Conservation (phyloP, 1,140 invertebrate species). For the Ostrea denselamellosa region DNA sequence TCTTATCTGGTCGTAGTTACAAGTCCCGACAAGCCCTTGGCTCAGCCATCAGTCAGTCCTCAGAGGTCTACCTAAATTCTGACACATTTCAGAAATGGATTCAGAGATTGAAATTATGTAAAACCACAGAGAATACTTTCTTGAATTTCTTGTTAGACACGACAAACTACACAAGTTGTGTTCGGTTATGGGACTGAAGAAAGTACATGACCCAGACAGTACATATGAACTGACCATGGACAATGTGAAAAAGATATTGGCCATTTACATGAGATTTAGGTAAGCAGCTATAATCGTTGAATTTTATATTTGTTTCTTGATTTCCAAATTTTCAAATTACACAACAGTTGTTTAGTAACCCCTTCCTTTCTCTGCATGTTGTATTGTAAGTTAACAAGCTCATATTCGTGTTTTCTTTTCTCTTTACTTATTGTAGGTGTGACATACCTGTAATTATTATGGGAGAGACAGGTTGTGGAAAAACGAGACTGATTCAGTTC, state of each 20-base stretch:
- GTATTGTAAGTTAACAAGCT: not conserved
- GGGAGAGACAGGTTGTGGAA: slow-evolving; percentile 78
- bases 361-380: not conserved
- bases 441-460: slow-evolving; percentile 77
- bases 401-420: not conserved
- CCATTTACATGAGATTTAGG: slow-evolving; percentile 75
- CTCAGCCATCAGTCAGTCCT: too few species aligned
- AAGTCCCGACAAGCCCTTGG: too few species aligned
- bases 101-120: too few species aligned
- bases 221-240: slow-evolving; percentile 75
- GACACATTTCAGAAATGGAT: too few species aligned
- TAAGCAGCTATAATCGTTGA: slow-evolving; percentile 28
- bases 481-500: slow-evolving; percentile 74
- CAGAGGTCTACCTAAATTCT: too few species aligned
- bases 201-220: slow-evolving; percentile 67
- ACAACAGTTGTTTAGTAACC: not conserved
- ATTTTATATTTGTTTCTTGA: not conserved
- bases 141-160: slow-evolving; percentile 17
- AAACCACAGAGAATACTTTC: not conserved
- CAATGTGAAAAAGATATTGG: slow-evolving; percentile 76
- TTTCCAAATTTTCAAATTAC: not conserved
- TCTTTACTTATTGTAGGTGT: slow-evolving; percentile 60
- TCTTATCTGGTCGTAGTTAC: too few species aligned
- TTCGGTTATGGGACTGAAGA: slow-evolving; percentile 67
- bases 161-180: slow-evolving; percentile 62